Base-by-base conservation (phyloP, 1,140 invertebrate species). In the Brachionus angularis region DNA sequence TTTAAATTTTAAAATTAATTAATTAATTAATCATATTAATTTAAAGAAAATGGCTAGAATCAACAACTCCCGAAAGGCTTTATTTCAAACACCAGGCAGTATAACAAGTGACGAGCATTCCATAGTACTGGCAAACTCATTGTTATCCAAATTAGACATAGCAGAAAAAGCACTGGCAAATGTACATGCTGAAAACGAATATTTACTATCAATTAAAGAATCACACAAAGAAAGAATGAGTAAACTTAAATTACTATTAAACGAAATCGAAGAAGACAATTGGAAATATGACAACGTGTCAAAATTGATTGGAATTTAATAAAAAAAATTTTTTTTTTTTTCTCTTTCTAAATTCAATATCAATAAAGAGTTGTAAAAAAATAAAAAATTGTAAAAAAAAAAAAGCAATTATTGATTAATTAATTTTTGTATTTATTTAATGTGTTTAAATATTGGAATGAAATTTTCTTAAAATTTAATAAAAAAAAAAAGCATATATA, bases 101-200 rank as follows among this genome's bases (percentile, higher is more conserved):
- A 42, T 36, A n/a, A 33, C 42, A 33, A 49, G 18, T 5, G 62
- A 67, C 12, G 42, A 67, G 42, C 62, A 46, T 29, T 46, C 42
- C 3, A 47, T 67, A 18, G 47, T 67, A 10, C 16, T 46, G 29
- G 47, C 42, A 3, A 67, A 67, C 27, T 47, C 39, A 10, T 14
- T 67, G 16, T 16, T 67, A 12, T 47, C 42, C 10, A 67, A 67
- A 67, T 47, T 67, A 46, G 62, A 67, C 23, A 67, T 67, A 47
- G 62, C 62, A 18, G 62, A 67, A 42, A 67, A 67, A 31, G 62
- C 62, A 1, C 29, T 67, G n/a, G 62, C 62, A 47, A 67, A 67
- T 29, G 62, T 67, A 18, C 62, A 67, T 21, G 62, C 62, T 34
- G 62, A 67, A 67, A 67, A 49, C 27, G 62, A 67, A 27, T 33